These are phyloP conservation scores for Eospalax fontanierii DNA, from an alignment of 2,797 vertebrate genomes.

Conservation along the genomic window DNA sequence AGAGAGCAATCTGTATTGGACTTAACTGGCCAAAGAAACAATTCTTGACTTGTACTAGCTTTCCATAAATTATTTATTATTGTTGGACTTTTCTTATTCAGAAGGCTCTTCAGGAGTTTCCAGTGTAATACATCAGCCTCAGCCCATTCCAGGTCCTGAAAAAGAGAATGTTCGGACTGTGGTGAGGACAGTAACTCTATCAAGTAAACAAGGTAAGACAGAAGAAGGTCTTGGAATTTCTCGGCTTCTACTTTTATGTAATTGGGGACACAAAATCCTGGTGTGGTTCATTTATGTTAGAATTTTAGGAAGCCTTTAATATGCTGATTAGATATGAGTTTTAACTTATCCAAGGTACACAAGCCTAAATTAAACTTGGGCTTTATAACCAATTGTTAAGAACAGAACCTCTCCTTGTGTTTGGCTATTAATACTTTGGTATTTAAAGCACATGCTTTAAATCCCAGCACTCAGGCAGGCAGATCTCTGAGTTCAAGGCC, in stretches of 20 bases:
- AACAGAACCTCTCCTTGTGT: not conserved
- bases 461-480: no score
- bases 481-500: no score
- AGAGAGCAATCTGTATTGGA: not conserved
- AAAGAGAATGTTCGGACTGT: conserved; percentile 93
- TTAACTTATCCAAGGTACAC: not conserved
- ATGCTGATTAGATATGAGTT: conserved; percentile 21
- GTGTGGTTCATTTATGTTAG: not conserved
- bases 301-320: conserved; percentile 35
- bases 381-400: not conserved
- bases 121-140: conserved; percentile 82
- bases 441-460: not conserved
- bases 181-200: conserved; percentile 86
- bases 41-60: conserved; percentile 27
- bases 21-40: not conserved
- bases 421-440: not conserved
- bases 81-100: conserved; percentile 81
- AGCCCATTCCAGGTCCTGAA: conserved; percentile 88
- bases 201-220: conserved; percentile 90
- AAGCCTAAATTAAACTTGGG: not conserved
- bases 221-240: not conserved
- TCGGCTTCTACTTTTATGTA: not conserved
- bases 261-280: not conserved
- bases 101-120: conserved; percentile 87
- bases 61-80: conserved; percentile 29